Percentiles rank a stretch among this genome's conserved stretches.
Evolutionary conservation across 2,888 invertebrate species (phyloP).

Genomic region (Priapulus caudatus): DNA sequence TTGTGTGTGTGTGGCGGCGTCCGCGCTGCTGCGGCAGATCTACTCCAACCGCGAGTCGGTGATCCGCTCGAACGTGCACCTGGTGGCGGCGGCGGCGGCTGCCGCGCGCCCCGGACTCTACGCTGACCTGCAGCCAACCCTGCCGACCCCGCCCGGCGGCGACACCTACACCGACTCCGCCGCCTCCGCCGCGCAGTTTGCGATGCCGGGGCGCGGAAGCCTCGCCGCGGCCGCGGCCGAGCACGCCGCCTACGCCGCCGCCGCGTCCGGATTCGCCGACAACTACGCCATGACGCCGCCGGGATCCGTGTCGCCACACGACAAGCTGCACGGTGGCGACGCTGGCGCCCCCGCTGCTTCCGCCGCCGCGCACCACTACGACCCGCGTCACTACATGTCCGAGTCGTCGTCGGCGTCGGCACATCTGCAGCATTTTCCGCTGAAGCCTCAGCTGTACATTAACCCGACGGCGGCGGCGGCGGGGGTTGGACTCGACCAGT

Average conservation of each 20-base stretch:
- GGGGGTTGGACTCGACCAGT: constrained; percentile 20
- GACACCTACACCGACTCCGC: constrained; percentile 45
- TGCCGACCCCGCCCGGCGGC: constrained; percentile 81
- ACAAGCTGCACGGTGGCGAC: constrained; percentile 47
- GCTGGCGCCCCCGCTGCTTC: constrained; percentile 14
- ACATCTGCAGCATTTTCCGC: constrained; percentile 53
- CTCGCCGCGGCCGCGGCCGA: constrained; percentile 41
- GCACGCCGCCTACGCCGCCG: constrained; percentile 52
- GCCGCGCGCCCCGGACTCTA: constrained; percentile 28
- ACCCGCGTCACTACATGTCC: constrained; percentile 41
- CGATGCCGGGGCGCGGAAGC: constrained; percentile 43
- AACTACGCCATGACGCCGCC: constrained; percentile 81
- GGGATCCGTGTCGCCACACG: constrained; percentile 87
- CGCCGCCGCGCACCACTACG: constrained; percentile 33
- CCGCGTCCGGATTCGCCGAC: constrained; percentile 27
- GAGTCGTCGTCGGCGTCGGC: constrained; percentile 42
- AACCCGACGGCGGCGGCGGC: constrained; percentile 29
- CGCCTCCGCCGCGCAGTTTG: constrained; percentile 41
- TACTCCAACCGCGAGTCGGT: constrained; percentile 90
- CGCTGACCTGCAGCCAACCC: constrained; percentile 45
- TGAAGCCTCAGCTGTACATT: constrained; percentile 74
- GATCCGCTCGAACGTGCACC: constrained; percentile 80
- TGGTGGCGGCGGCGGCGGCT: no score
- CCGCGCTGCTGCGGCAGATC: constrained; percentile 72
- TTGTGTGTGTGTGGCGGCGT: constrained; percentile 69